Conservation (phyloP, 2,113 vertebrate species). For the Anhinga rufa region DNA sequence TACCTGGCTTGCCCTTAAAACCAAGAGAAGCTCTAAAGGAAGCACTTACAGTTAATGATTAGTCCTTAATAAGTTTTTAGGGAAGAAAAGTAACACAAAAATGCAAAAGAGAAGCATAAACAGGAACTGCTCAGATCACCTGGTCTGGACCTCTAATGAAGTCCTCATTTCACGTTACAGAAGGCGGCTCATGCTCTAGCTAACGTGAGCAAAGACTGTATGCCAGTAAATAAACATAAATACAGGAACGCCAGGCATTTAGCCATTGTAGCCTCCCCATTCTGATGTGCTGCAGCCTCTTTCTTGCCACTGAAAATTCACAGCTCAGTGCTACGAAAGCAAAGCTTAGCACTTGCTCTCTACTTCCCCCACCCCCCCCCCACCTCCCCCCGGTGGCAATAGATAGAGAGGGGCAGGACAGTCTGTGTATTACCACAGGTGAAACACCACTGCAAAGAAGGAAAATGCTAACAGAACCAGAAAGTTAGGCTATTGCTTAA, state of each 20-base stretch:
- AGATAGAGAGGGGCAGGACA: background rate
- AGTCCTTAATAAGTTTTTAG: background rate
- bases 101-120: background rate
- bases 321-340: background rate
- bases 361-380: background rate
- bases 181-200: background rate
- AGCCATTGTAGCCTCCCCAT: background rate
- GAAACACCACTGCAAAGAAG: background rate
- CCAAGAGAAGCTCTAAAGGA: background rate
- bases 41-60: background rate
- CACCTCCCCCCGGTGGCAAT: background rate
- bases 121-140: background rate
- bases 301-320: background rate
- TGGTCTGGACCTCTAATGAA: background rate
- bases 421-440: accelerated
- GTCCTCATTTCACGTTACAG: background rate
- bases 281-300: background rate
- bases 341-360: background rate
- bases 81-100: background rate
- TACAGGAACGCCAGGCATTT: background rate
- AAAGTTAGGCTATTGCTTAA: background rate
- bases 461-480: background rate
- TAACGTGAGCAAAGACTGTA: background rate
- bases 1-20: background rate
- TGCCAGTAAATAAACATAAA: background rate